Base-by-base conservation (phyloP, 2,888 invertebrate species). In the Acronicta leporina region DNA sequence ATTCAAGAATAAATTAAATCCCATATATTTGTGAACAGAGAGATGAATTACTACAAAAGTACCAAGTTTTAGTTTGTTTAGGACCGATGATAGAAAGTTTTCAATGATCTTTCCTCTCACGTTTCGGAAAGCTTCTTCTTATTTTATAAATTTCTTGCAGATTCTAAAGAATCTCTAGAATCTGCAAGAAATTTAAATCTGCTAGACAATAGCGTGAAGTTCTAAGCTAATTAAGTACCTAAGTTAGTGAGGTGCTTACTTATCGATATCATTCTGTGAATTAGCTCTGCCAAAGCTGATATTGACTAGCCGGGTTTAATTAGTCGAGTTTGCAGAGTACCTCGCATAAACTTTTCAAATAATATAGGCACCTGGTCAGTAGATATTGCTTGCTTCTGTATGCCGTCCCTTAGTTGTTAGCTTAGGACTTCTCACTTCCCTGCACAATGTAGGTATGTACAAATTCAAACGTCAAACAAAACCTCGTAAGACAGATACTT, bases 401-500 rank as follows among this genome's bases (percentile, higher is more conserved):
- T 58, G 59, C 58, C 48, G 48, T 56, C 65, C 66, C 58, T 59
- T 46, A 15, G 46, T 51, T 83, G 77, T 84, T 84, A 77, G 80
- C 69, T 81, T 83, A 84, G 84, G 83, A 79, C 77, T 66, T 74
- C 63, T 66, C 71, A 70, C 67, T 68, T 70, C 56, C 52, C 58
- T 64, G 51, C 71, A 67, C 46, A 68, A 67, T 76, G 54, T n/a
- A n/a, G n/a, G n/a, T 67, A 74, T 63, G 65, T 68, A 68, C 50
- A 65, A 68, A 60, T 57, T 50, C 54, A 62, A 44, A 58, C 63
- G 71, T 60, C 51, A 49, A 62, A 75, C 68, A 69, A 73, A 74
- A 70, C 72, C 61, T 47, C 65, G 71, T 64, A 75, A 77, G 70
- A 80, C 59, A 63, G 54, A 59, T 54, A 69, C 66, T 73, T 75